Percentiles rank a stretch among this genome's conserved stretches.
phyloP scores from a whole-genome alignment of 1,140 invertebrate species.

The Drosophila bocki region DNA sequence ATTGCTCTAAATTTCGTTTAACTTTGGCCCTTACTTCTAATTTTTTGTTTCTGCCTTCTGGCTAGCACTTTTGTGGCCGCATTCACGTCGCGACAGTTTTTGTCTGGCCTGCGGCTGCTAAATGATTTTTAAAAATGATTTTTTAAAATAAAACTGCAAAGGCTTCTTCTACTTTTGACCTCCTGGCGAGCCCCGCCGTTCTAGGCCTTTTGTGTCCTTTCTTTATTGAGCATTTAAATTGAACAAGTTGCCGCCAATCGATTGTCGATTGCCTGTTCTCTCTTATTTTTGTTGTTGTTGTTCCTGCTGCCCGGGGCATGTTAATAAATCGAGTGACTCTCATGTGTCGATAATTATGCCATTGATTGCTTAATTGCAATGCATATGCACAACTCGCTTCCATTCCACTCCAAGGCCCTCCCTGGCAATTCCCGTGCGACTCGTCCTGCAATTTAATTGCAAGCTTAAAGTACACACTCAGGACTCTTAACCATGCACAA shows the following conservation, averaged over 20 bases:
- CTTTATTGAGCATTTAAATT: constrained; percentile 70
- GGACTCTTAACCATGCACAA: constrained; percentile 18
- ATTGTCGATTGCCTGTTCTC: constrained; percentile 29
- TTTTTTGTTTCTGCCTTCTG: constrained; percentile 4
- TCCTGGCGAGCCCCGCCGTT: background rate
- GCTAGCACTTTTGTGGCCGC: constrained; percentile 63
- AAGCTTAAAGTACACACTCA: constrained; percentile 64
- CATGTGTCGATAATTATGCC: constrained; percentile 81
- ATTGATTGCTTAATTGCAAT: constrained; percentile 83
- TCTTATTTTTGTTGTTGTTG: background rate
- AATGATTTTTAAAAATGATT: background rate
- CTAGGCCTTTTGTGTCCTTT: constrained; percentile 46
- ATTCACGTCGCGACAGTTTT: constrained; percentile 51
- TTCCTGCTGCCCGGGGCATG: constrained; percentile 53
- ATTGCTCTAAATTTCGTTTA: constrained; percentile 19
- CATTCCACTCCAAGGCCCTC: background rate
- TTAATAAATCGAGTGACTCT: constrained; percentile 81
- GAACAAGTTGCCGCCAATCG: constrained; percentile 64
- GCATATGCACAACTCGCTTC: constrained; percentile 57
- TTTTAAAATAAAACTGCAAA: constrained; percentile 3
- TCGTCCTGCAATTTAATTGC: constrained; percentile 58
- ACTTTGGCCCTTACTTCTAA: background rate
- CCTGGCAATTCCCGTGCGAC: constrained; percentile 25
- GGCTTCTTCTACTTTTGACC: constrained; percentile 25
- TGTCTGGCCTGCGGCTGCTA: constrained; percentile 30